phyloP scores from a whole-genome alignment of 2,113 vertebrate species.

The Oncorhynchus clarkii region DNA sequence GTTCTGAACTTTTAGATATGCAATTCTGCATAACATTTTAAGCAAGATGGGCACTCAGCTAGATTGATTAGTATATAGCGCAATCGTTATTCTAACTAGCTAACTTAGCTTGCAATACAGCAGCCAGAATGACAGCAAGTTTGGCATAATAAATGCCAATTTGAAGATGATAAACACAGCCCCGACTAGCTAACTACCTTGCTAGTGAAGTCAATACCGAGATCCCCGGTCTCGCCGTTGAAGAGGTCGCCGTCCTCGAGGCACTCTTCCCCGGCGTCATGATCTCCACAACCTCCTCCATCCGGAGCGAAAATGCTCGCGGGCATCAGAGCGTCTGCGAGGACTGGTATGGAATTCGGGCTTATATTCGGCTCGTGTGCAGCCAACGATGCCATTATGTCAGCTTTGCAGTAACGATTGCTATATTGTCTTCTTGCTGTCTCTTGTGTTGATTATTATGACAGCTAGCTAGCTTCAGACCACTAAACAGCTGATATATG shows the following conservation, averaged over 20 bases:
- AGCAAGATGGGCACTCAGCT: neutral
- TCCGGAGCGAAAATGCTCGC: constrained; percentile 91
- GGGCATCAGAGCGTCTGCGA: constrained; percentile 79
- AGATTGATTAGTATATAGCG: constrained; percentile 6
- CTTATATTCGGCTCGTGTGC: constrained; percentile 56
- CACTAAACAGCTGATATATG: neutral
- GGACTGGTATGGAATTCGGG: constrained; percentile 59
- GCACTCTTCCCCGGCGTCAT: constrained; percentile 66
- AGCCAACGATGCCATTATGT: constrained; percentile 72
- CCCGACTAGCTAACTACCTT: constrained; percentile 78
- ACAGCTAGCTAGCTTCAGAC: neutral
- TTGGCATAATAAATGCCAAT: neutral
- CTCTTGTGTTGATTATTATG: constrained; percentile 22
- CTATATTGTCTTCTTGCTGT: neutral
- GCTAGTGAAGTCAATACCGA: constrained; percentile 84
- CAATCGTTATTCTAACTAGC: neutral
- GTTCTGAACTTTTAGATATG: too few relatives aligned
- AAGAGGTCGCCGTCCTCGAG: constrained; percentile 69
- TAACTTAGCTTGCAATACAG: neutral
- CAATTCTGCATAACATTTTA: too few relatives aligned
- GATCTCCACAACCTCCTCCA: constrained; percentile 69
- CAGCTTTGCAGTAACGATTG: neutral
- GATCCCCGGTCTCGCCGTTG: constrained; percentile 82
- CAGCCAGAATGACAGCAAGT: constrained; percentile 6
- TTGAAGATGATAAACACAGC: neutral